phyloP scores from a whole-genome alignment of 2,888 invertebrate species.

The Eristalis arbustorum region DNA sequence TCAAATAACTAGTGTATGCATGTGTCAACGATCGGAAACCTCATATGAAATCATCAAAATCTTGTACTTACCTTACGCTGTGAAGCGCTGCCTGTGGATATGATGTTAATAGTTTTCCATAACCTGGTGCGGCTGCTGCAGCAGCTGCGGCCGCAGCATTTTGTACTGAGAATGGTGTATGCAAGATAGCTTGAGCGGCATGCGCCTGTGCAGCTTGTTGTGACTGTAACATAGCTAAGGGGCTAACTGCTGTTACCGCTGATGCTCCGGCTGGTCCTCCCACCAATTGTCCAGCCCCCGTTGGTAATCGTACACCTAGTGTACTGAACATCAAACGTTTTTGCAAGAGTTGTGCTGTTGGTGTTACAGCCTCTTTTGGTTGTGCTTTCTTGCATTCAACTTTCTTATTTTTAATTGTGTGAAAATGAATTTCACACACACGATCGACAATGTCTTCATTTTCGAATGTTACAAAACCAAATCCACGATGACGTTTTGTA shows the following conservation, averaged over 20 bases:
- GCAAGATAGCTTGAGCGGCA: constrained; percentile 79
- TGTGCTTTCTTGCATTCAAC: constrained; percentile 95
- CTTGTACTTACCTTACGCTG: constrained; percentile 77
- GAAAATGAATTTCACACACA: constrained; percentile 96
- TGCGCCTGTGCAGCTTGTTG: constrained; percentile 78
- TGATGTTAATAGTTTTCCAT: constrained; percentile 85
- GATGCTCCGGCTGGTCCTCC: constrained; percentile 79
- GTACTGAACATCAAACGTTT: constrained; percentile 87
- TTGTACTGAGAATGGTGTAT: constrained; percentile 81
- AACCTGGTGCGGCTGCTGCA: constrained; percentile 83
- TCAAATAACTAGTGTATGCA: not conserved
- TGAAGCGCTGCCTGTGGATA: constrained; percentile 82
- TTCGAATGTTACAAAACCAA: constrained; percentile 95
- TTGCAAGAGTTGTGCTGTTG: constrained; percentile 85
- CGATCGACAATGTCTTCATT: constrained; percentile 94
- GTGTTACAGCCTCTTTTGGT: constrained; percentile 92
- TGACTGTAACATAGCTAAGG: constrained; percentile 82
- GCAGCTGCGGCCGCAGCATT: constrained; percentile 83
- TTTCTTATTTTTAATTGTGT: constrained; percentile 95
- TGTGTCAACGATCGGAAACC: not conserved
- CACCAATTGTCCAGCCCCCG: constrained; percentile 82
- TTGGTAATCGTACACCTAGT: constrained; percentile 83
- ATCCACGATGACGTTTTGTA: constrained; percentile 93
- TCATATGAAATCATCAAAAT: too few species aligned
- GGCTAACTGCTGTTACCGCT: constrained; percentile 82